Evolutionary conservation across 1,140 invertebrate genomes (phyloP), one percentile per base, ranked within the genome.

Genomic region (Galleria mellonella): DNA sequence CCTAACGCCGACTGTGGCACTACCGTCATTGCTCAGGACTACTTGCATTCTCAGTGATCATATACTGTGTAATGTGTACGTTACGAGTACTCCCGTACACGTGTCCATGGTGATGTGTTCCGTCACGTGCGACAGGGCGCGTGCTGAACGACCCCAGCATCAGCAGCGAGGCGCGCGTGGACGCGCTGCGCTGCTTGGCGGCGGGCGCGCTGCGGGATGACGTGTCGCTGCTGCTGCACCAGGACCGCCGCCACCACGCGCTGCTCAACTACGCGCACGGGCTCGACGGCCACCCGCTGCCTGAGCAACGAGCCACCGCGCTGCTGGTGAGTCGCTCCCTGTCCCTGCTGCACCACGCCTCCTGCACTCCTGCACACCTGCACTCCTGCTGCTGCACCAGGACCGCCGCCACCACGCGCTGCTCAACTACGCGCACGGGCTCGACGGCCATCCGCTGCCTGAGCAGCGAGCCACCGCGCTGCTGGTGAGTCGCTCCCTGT

Each of bases 241-340:
- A 97, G 84, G 96, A 97, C 81, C 88, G 96, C 46, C 88, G 92
- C 42, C 94, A 96, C 57, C 96, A 97, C 76, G 90, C 94, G 32
- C 88, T 97, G 32, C 97, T 97, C 93, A 94, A 94, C 76, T 97
- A 94, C 75, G 94, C 95, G 10, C 91, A 92, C 65, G 90, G 92
- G 63, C 92, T 97, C 49, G 96, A 98, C 73, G 87, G 90, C 60
- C 88, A 94, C 55, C 89, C 91, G n/a, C 62, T 87, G 0, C 89
- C 92, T 43, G 94, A 96, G 73, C 95, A 97, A 72, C 88, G 91
- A 64, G 91, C 93, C 13, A 88, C 95, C 41, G 91, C 93, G 39
- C 88, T 94, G 66, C 93, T 97, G 82, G 94, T 97, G 86, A 91
- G 91, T 89, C 0, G 2, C n/a, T 4, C 1, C 10, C 2, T 31